Evolutionary conservation across 2,888 invertebrate genomes (phyloP), one percentile per base, ranked within the genome.

Genomic region (Rhogogaster chlorosoma): DNA sequence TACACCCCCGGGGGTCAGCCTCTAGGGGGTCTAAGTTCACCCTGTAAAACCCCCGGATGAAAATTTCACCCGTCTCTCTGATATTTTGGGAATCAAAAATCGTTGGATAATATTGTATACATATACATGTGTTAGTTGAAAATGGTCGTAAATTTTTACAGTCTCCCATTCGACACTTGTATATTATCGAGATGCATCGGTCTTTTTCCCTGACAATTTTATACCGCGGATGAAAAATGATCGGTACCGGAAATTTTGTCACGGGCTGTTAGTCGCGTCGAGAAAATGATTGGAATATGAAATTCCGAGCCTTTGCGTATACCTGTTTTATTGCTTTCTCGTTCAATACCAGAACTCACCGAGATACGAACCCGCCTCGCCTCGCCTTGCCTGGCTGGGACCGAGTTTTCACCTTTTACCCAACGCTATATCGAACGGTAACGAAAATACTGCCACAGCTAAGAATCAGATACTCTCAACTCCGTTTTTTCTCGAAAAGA

Each of bases 1-100:
- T 93, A 93, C 92, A 90, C 92, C 93, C 93, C 89, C 89, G 92
- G 93, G 91, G 92, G 90, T 92, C 45, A 32, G 29, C 26, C 67
- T 32, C 42, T n/a, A 29, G n/a, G 29, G 67, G 83, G 83, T 18
- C 10, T 10, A 32, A 80, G 7, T 61, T 42, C 42, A n/a, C 71
- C 42, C 71, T 22, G 42, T 73, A 26, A 61, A 38, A 61, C 7
- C n/a, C 36, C 10, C 29, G 18, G 6, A 22, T 22, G 22, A 80
- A 80, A 53, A 32, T 22, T 61, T 53, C 32, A 18, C 38, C 6
- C 42, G n/a, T 22, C 36, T 32, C 77, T n/a, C 15, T 49, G 18
- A 26, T 32, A 73, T 73, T 67, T 32, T 32, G 18, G 32, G 32
- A 67, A 32, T 29, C 2, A 42, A 73, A 22, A 42, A 15, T 36